Percentiles rank a stretch among this genome's conserved stretches.
Conservation (phyloP, 2,797 vertebrate species). For the Hirundo rustica region DNA sequence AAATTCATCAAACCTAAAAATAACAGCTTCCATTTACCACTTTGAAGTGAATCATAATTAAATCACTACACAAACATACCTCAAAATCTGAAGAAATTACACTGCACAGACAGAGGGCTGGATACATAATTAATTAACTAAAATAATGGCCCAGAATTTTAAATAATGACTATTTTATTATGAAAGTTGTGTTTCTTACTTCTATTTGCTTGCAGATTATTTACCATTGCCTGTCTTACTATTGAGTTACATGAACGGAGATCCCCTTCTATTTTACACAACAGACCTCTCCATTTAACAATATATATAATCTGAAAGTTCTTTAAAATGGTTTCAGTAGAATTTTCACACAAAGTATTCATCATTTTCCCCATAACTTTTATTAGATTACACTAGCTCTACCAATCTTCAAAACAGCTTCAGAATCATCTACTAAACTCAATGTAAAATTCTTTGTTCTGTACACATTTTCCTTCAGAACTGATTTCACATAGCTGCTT, state of each 20-base stretch:
- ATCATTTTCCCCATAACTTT: neutral
- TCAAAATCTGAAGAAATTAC: neutral
- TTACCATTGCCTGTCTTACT: neutral
- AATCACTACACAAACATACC: neutral
- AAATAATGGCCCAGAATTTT: neutral
- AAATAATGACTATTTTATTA: neutral
- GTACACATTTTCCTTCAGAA: neutral
- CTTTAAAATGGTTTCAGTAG: neutral
- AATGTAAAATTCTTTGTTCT: neutral
- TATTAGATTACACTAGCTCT: neutral
- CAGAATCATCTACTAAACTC: neutral
- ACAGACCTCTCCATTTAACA: neutral
- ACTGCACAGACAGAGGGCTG: neutral
- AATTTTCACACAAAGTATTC: neutral
- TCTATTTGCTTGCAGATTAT: neutral
- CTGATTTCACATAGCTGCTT: neutral
- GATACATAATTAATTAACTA: neutral
- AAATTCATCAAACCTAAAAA: conserved; percentile 94
- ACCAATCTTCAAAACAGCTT: neutral
- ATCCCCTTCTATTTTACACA: neutral
- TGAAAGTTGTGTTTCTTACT: neutral
- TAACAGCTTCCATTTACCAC: conserved; percentile 17
- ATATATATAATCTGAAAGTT: neutral
- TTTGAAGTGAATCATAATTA: neutral
- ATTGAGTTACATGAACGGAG: neutral